A percentile compares a stretch with the other conserved stretches of the same genome.
These are phyloP conservation scores for Athene cunicularia DNA, from an alignment of 2,113 vertebrate genomes.

Conservation along the genomic window DNA sequence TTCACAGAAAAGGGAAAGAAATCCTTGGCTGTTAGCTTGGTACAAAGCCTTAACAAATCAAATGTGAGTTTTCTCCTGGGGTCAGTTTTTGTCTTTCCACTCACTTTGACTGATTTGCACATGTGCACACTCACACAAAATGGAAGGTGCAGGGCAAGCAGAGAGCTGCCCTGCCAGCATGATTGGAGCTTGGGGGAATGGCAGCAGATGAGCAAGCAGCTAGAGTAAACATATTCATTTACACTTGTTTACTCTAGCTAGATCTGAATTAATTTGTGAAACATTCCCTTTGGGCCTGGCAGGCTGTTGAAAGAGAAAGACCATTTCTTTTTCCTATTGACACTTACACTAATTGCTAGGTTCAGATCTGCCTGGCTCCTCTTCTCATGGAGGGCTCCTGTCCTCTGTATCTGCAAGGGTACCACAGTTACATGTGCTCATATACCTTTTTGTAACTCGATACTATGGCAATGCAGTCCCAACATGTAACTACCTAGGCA, in stretches of 20 bases:
- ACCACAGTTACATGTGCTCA: neutral
- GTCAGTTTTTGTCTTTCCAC: neutral
- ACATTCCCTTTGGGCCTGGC: neutral
- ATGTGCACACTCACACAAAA: accelerated
- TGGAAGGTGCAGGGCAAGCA: accelerated
- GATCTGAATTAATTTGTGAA: neutral
- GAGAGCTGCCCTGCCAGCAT: neutral
- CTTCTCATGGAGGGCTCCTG: neutral
- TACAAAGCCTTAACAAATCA: neutral
- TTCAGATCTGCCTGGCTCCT: neutral
- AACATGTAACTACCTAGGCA: neutral
- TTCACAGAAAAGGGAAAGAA: neutral
- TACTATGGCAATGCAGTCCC: neutral
- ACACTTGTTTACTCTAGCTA: neutral
- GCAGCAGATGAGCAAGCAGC: neutral
- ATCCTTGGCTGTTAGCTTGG: neutral
- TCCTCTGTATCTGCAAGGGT: accelerated
- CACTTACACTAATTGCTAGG: neutral
- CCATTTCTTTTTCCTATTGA: neutral
- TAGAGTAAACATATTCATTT: neutral
- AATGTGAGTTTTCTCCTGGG: neutral
- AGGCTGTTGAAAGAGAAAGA: neutral
- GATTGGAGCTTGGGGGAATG: neutral
- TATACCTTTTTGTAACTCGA: neutral
- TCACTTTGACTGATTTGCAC: neutral